Conservation (phyloP, 1,140 invertebrate genomes). For the Meloidogyne exigua region DNA sequence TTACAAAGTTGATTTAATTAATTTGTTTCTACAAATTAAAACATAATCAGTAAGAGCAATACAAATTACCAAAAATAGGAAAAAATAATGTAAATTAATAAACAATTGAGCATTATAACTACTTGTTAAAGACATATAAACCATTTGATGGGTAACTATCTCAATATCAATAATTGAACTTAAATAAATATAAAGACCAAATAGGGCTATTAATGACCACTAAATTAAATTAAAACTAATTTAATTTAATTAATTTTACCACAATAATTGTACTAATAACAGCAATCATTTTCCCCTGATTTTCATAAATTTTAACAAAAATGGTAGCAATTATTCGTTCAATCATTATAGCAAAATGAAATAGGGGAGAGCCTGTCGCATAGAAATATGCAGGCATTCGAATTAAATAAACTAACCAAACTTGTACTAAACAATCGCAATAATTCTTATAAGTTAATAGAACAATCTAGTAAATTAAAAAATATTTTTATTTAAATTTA, state of each 20-base stretch:
- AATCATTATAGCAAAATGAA: constrained; percentile 21
- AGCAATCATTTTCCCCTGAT: constrained; percentile 7
- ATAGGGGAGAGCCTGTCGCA: constrained; percentile 7
- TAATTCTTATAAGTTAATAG: neutral
- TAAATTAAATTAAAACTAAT: neutral
- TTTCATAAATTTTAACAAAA: constrained; percentile 23
- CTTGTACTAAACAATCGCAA: constrained; percentile 21
- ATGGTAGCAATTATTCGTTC: constrained; percentile 13
- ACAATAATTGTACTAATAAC: neutral
- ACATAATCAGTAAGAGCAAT: constrained; percentile 22
- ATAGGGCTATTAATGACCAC: neutral
- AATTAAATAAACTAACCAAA: constrained; percentile 22
- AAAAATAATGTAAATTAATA: constrained; percentile 4
- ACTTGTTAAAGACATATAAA: constrained; percentile 11
- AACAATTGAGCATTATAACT: constrained; percentile 15
- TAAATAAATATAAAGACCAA: neutral
- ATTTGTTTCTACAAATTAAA: constrained; percentile 9
- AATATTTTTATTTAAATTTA: neutral
- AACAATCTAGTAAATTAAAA: neutral
- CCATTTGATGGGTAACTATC: neutral
- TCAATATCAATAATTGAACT: neutral
- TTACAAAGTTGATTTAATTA: constrained; percentile 21
- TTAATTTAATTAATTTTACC: neutral
- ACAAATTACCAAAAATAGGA: constrained; percentile 13
- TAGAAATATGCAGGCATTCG: constrained; percentile 21